A percentile compares a stretch with the other conserved stretches of the same genome.
Conservation (phyloP, 2,888 invertebrate genomes). For the Caenorhabditis plicata region DNA sequence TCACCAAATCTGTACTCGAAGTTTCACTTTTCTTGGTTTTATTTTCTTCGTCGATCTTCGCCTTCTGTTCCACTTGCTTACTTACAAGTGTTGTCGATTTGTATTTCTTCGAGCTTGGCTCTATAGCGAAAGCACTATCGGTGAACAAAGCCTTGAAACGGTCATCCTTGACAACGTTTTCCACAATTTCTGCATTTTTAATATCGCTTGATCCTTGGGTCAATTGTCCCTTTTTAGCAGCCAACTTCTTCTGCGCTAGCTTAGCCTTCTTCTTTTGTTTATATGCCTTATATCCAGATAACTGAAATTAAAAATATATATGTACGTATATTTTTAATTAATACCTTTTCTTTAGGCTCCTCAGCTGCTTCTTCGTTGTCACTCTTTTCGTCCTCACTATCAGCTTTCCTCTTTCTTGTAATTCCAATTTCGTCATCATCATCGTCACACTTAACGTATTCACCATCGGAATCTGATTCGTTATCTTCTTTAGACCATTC, state of each 20-base stretch:
- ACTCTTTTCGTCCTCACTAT: constrained; percentile 9
- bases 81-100: constrained; percentile 22
- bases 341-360: constrained; percentile 17
- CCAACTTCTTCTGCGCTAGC: constrained; percentile 20
- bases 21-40: neutral
- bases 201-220: constrained; percentile 14
- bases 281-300: constrained; percentile 30
- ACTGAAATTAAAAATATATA: too few species aligned
- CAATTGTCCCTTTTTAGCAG: constrained; percentile 3
- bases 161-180: constrained; percentile 42
- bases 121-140: constrained; percentile 59
- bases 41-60: neutral
- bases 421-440: constrained; percentile 33
- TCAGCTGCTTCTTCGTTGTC: constrained; percentile 21
- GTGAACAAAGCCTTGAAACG: constrained; percentile 61
- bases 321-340: neutral
- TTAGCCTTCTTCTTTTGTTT: constrained; percentile 30
- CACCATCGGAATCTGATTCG: constrained; percentile 20
- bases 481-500: constrained; percentile 9
- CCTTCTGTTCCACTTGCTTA: constrained; percentile 25
- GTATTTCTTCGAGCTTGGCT: constrained; percentile 38
- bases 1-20: constrained; percentile 17
- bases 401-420: too few species aligned
- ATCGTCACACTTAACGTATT: constrained; percentile 25
- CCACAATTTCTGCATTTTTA: constrained; percentile 29